These are phyloP conservation scores for Passerina amoena DNA, from an alignment of 2,113 vertebrate genomes.

Conservation along the genomic window DNA sequence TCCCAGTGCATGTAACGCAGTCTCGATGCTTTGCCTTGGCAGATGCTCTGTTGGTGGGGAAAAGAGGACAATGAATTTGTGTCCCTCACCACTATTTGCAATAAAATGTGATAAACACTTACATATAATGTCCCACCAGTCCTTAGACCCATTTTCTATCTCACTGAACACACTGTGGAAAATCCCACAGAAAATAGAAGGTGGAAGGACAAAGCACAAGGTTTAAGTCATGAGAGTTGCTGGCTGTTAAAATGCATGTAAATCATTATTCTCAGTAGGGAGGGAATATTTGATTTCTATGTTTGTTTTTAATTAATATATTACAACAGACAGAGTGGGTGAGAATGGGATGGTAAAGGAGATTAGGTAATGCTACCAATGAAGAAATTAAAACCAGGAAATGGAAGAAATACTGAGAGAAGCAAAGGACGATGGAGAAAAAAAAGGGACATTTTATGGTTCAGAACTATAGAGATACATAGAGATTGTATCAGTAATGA, in stretches of 20 bases:
- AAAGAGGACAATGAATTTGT: not conserved
- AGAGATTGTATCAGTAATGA: not conserved
- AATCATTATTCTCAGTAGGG: not conserved
- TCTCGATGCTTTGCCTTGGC: not conserved
- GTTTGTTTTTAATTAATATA: not conserved
- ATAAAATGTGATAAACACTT: not conserved
- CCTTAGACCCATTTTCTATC: not conserved
- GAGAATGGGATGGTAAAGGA: not conserved
- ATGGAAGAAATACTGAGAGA: not conserved
- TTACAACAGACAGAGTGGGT: not conserved
- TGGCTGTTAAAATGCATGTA: not conserved
- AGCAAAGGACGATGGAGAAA: accelerated
- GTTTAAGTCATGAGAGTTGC: not conserved
- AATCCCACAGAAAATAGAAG: not conserved
- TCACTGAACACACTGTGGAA: not conserved
- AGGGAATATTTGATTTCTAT: not conserved
- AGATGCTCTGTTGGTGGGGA: not conserved
- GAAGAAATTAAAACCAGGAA: not conserved
- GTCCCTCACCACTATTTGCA: not conserved
- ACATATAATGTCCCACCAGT: accelerated
- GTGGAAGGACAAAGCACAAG: not conserved
- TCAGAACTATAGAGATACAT: not conserved
- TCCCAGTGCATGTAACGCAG: not conserved
- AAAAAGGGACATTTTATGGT: not conserved
- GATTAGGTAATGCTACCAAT: not conserved